Percentiles rank a stretch among this genome's conserved stretches.
Evolutionary conservation across 2,797 vertebrate genomes (phyloP).

Genomic region (Tokudaia tokunoshimensis): DNA sequence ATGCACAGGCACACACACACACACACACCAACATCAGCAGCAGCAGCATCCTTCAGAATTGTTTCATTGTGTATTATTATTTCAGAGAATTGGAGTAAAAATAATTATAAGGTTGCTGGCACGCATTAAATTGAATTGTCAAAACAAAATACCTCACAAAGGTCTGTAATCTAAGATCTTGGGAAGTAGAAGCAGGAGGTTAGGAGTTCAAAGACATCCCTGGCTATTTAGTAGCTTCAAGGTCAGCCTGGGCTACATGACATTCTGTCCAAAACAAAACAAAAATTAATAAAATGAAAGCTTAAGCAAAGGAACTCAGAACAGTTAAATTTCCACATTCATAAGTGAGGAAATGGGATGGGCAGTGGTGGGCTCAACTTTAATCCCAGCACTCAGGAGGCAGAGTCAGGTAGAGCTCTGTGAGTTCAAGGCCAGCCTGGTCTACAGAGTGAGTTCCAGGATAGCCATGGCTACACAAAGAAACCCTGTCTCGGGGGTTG

Average conservation of each 20-base stretch:
- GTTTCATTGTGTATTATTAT: not conserved
- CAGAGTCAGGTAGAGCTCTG: not conserved
- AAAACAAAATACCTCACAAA: slow-evolving; percentile 47
- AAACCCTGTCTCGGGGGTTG: not conserved
- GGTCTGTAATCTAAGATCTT: not conserved
- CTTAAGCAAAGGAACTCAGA: slow-evolving; percentile 48
- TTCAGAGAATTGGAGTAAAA: slow-evolving; percentile 39
- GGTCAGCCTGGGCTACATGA: not conserved
- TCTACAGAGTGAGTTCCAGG: not conserved
- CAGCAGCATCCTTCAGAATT: not conserved
- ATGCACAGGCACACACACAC: not conserved
- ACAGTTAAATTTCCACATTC: not conserved
- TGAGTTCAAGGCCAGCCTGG: not conserved
- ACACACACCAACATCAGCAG: not conserved
- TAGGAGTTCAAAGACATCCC: not conserved
- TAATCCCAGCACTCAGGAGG: not conserved
- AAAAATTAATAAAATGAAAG: not conserved
- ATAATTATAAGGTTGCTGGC: not conserved
- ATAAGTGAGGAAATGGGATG: slow-evolving; percentile 38
- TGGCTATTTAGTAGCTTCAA: not conserved
- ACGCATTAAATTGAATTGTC: not conserved
- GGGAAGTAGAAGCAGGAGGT: not conserved
- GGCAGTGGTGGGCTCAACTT: not conserved
- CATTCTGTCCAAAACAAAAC: not conserved
- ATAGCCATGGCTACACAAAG: not conserved